Evolutionary conservation across 2,113 vertebrate species (phyloP).

Genomic region (Campylomormyrus numenius): DNA sequence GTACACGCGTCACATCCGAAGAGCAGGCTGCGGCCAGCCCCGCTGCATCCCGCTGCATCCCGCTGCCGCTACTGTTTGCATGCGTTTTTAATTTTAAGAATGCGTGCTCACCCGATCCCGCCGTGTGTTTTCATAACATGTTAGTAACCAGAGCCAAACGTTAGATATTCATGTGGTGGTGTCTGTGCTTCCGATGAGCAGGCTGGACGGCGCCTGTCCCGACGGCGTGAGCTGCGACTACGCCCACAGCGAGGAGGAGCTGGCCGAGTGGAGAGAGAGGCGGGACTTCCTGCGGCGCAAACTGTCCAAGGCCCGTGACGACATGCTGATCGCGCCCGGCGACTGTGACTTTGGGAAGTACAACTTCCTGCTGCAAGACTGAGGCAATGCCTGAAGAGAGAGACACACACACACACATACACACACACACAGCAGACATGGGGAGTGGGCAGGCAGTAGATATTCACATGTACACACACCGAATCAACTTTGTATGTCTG

Average conservation of each 20-base stretch:
- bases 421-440: background rate
- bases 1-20: background rate
- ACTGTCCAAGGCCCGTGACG: constrained; percentile 79
- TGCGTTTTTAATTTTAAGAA: background rate
- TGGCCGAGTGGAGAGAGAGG: constrained; percentile 82
- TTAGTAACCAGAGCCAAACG: background rate
- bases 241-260: constrained; percentile 80
- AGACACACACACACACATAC: background rate
- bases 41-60: background rate
- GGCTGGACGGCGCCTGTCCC: constrained; percentile 55
- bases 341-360: constrained; percentile 91
- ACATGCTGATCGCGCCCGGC: constrained; percentile 79
- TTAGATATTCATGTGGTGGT: background rate
- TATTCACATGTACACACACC: background rate
- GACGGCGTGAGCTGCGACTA: constrained; percentile 82
- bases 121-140: background rate
- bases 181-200: constrained; percentile 31
- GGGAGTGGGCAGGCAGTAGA: background rate
- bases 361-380: constrained; percentile 81
- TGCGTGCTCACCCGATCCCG: background rate
- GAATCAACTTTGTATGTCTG: background rate
- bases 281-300: constrained; percentile 78
- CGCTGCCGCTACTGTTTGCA: background rate
- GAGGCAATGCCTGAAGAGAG: background rate
- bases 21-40: background rate